phyloP scores from a whole-genome alignment of 2,888 invertebrate genomes.

The Hecatera dysodea region DNA sequence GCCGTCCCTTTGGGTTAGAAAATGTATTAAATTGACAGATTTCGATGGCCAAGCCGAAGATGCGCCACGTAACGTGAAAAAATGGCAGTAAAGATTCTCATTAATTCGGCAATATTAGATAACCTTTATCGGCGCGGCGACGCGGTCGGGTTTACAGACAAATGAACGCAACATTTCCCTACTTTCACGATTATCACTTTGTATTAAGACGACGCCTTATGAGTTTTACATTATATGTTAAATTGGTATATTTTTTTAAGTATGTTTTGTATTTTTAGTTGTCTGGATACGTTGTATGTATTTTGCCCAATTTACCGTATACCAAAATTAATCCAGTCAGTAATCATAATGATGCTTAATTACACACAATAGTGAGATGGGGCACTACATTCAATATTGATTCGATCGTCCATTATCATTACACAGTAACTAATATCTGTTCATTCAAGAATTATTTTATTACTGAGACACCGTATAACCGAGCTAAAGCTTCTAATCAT shows the following conservation, averaged over 20 bases:
- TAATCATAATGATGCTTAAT: background rate
- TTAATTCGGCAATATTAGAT: no score
- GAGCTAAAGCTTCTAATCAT: slow-evolving; percentile 23
- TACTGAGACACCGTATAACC: background rate
- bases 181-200: no score
- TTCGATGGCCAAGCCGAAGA: background rate
- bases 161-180: no score
- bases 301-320: background rate
- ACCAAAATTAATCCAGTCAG: background rate
- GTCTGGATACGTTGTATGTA: background rate
- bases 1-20: no score
- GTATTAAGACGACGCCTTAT: no score
- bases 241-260: background rate
- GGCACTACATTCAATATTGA: slow-evolving; percentile 7
- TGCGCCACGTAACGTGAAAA: background rate
- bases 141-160: no score
- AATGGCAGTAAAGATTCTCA: background rate
- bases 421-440: slow-evolving; percentile 1
- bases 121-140: no score
- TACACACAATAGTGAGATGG: slow-evolving; percentile 15
- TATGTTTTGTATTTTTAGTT: no score
- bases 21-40: background rate
- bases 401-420: background rate
- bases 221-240: background rate
- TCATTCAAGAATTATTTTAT: background rate